These are phyloP conservation scores for Drosophila lacicola DNA, from an alignment of 2,888 invertebrate genomes.

Conservation along the genomic window DNA sequence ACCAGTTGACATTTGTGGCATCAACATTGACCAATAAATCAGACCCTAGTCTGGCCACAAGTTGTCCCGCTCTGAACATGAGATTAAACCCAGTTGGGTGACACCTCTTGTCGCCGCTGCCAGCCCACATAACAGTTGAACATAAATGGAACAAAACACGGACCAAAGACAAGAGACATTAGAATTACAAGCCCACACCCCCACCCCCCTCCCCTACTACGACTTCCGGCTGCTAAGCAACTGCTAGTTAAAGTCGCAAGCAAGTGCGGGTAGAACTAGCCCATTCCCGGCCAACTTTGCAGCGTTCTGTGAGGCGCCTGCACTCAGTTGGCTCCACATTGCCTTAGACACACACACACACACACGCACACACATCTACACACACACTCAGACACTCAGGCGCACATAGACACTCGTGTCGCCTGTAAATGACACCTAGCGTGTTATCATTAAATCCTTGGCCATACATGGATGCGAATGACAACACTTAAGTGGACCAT, in stretches of 20 bases:
- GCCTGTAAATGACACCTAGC: slow-evolving; percentile 70
- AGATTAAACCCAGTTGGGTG: slow-evolving; percentile 18
- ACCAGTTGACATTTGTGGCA: slow-evolving; percentile 32
- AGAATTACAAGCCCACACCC: slow-evolving; percentile 33
- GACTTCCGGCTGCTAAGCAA: slow-evolving; percentile 35
- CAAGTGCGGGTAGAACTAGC: slow-evolving; percentile 22
- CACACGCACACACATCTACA: neutral
- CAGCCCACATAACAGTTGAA: slow-evolving; percentile 4
- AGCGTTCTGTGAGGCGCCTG: slow-evolving; percentile 4
- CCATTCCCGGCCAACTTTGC: slow-evolving; percentile 11
- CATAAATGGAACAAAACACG: slow-evolving; percentile 7
- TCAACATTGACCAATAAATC: slow-evolving; percentile 40
- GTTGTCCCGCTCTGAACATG: slow-evolving; percentile 24
- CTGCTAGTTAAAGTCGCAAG: slow-evolving; percentile 44
- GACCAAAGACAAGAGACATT: slow-evolving; percentile 32
- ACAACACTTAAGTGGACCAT: slow-evolving; percentile 77
- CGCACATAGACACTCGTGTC: slow-evolving; percentile 13
- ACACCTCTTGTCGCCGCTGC: slow-evolving; percentile 1
- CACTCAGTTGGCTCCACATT: neutral
- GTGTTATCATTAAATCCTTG: slow-evolving; percentile 70
- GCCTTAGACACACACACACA: slow-evolving; percentile 9
- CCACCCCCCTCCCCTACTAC: neutral
- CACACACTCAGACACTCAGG: too few relatives aligned
- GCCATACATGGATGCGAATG: slow-evolving; percentile 51
- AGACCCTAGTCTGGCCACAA: slow-evolving; percentile 40